Base-by-base conservation (phyloP, 1,140 invertebrate species). In the Radopholus similis region DNA sequence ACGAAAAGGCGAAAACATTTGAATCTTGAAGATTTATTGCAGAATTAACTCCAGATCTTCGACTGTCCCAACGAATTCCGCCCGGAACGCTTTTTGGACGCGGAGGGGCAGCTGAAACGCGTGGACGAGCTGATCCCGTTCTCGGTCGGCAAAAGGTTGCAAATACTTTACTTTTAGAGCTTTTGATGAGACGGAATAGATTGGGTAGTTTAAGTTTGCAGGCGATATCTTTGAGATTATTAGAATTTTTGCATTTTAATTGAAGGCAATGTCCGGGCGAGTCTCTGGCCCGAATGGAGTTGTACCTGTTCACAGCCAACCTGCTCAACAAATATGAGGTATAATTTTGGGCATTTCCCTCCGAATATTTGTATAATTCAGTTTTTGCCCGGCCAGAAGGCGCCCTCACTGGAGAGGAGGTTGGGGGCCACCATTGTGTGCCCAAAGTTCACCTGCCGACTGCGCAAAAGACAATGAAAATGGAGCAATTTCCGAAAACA, bases 311-410 rank as follows among this genome's bases (percentile, higher is more conserved):
- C 38, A 15, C 71, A 15, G 70, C 62, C 40, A 71, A 71, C 38
- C 35, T 71, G 40, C 68, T 70, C 65, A 54, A 71, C 49, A 63
- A 71, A 30, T 71, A 71, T 37, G 38, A 55, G n/a, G 73, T 74
- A n/a, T n/a, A n/a, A n/a, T n/a, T n/a, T n/a, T n/a, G n/a, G n/a
- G n/a, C n/a, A n/a, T n/a, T n/a, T n/a, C n/a, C n/a, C n/a, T n/a
- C n/a, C n/a, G n/a, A n/a, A n/a, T n/a, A n/a, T n/a, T n/a, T n/a
- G n/a, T n/a, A n/a, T n/a, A n/a, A n/a, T n/a, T n/a, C n/a, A 47
- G 44, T 47, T 47, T 4, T 47, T n/a, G 8, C 1, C 44, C 44
- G 44, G 44, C 26, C n/a, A n/a, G n/a, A 47, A 47, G 26, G 26
- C 26, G 44, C n/a, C 44, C n/a, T 47, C 44, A 15, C 44, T 47